phyloP scores from a whole-genome alignment of 2,113 vertebrate genomes.

The Pachyramphus minor region DNA sequence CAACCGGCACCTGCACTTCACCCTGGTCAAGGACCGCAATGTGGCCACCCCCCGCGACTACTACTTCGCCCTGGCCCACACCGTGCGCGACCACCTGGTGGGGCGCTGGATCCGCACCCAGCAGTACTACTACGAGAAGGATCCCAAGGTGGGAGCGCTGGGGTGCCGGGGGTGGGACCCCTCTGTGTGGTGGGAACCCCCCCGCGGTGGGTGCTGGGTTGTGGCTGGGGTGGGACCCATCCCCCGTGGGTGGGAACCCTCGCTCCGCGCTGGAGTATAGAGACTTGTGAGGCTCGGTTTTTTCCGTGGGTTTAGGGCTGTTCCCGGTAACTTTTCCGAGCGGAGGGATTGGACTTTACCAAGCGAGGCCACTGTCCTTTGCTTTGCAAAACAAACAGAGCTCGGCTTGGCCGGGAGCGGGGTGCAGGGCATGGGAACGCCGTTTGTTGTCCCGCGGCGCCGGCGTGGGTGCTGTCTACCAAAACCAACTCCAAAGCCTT shows the following conservation, averaged over 20 bases:
- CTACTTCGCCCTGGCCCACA: conserved; percentile 89
- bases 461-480: background rate
- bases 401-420: background rate
- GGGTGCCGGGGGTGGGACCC: accelerated
- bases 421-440: background rate
- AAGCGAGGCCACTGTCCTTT: conserved; percentile 23
- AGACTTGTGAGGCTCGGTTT: background rate
- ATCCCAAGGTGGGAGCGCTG: conserved; percentile 83
- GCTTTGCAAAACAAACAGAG: conserved; percentile 36
- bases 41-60: conserved; percentile 89
- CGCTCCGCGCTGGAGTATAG: background rate
- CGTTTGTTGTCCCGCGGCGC: background rate
- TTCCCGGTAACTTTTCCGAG: background rate
- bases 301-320: background rate
- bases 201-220: accelerated
- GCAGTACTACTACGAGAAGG: conserved; percentile 90
- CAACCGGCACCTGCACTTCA: conserved; percentile 93
- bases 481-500: background rate
- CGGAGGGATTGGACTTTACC: background rate
- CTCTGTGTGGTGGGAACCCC: background rate
- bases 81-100: conserved; percentile 92
- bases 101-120: conserved; percentile 94
- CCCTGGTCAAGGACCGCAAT: conserved; percentile 92
- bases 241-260: background rate
- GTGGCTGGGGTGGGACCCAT: background rate